Evolutionary conservation across 1,140 invertebrate genomes (phyloP).

Genomic region (Meloidogyne exigua): DNA sequence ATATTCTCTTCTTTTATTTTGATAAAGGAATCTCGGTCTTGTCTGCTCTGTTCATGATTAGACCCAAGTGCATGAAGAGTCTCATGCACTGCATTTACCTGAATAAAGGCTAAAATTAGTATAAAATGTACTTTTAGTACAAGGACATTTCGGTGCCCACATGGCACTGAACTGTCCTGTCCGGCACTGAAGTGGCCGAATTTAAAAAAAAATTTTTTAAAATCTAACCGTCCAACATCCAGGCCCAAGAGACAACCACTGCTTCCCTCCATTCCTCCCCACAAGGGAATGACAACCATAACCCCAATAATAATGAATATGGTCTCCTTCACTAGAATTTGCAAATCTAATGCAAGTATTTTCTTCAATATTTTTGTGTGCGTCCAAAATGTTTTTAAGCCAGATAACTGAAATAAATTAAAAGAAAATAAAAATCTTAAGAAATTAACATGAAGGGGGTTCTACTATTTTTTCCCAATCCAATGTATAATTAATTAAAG

Average conservation of each 20-base stretch:
- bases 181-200: no score
- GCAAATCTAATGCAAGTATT: slow-evolving; percentile 21
- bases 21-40: slow-evolving; percentile 68
- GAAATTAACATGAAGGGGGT: slow-evolving; percentile 4
- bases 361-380: slow-evolving; percentile 27
- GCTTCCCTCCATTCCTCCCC: slow-evolving; percentile 13
- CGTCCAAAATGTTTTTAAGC: slow-evolving; percentile 29
- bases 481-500: slow-evolving; percentile 21
- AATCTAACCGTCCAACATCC: slow-evolving; percentile 25
- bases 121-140: no score
- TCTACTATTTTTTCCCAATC: slow-evolving; percentile 28
- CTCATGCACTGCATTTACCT: slow-evolving; percentile 54
- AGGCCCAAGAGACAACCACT: slow-evolving; percentile 20
- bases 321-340: slow-evolving; percentile 24
- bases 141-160: no score
- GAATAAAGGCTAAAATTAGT: not conserved
- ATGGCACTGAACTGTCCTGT: no score
- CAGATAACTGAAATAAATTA: slow-evolving; percentile 10
- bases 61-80: slow-evolving; percentile 63
- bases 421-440: not conserved
- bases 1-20: slow-evolving; percentile 66
- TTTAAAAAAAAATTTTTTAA: no score
- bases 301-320: slow-evolving; percentile 27
- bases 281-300: slow-evolving; percentile 23
- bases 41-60: slow-evolving; percentile 69